phyloP scores from a whole-genome alignment of 30 jellyfish, hydroid and myxozoan species.

The Aurelia sp. region DNA sequence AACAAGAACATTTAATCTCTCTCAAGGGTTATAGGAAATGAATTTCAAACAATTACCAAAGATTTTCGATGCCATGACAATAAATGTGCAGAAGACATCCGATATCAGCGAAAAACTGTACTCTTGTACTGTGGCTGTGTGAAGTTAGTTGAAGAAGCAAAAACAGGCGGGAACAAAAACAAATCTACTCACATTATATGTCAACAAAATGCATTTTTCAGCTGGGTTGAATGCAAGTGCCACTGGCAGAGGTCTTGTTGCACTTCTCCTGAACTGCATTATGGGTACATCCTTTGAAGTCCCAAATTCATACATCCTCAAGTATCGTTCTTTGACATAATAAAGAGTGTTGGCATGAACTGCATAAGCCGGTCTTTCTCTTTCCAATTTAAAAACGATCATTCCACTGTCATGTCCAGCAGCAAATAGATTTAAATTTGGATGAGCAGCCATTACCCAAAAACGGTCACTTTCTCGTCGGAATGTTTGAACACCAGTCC shows the following conservation, averaged over 20 bases:
- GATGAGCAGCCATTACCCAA: conserved; percentile 97
- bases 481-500: conserved; percentile 95
- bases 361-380: conserved; percentile 98
- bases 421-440: conserved; percentile 91
- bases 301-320: conserved; percentile 93
- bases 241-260: conserved; percentile 90
- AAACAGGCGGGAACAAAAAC: too few relatives aligned
- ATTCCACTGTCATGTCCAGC: conserved; percentile 99
- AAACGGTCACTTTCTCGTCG: conserved; percentile 96
- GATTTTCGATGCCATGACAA: too few relatives aligned
- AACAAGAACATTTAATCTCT: too few relatives aligned
- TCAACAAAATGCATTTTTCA: conserved; percentile 83
- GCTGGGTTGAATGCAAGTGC: conserved; percentile 90
- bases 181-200: conserved; percentile 40
- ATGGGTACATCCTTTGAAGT: conserved; percentile 92
- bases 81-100: too few relatives aligned
- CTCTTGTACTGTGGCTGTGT: too few relatives aligned
- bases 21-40: too few relatives aligned
- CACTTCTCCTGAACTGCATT: conserved; percentile 89
- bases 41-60: too few relatives aligned
- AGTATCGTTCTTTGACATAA: conserved; percentile 92
- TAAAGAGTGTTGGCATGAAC: conserved; percentile 90
- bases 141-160: too few relatives aligned
- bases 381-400: conserved; percentile 89
- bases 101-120: too few relatives aligned